Base-by-base conservation (phyloP, 2,888 invertebrate species). In the Platycheirus albimanus region DNA sequence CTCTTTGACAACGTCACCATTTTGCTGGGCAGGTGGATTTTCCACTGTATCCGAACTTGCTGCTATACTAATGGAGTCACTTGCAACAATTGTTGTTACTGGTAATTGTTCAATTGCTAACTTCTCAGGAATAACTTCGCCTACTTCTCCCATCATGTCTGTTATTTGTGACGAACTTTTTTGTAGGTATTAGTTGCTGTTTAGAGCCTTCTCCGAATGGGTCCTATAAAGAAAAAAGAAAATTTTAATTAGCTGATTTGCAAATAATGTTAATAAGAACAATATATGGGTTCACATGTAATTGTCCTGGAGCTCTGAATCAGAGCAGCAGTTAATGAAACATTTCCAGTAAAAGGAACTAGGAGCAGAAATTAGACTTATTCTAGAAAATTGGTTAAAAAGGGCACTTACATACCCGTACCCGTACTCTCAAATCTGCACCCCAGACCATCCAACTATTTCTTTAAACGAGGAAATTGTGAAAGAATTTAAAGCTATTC, bases 1-100 rank as follows among this genome's bases (percentile, higher is more conserved):
- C 1, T 47, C 87, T 84, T 88, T 88, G 7, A 77, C 51, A 15
- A 87, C 70, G 30, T 87, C 87, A 41, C 89, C 89, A 85, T 91
- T 90, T 36, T 67, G 71, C 72, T 87, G 83, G 33, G 87, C 86
- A 70, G 74, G 49, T 28, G 74, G 30, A 33, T 28, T 76, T 58
- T 58, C 43, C 64, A 69, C 47, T 11, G 72, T 64, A 89, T 89
- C 87, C 87, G 64, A 75, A 79, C 79, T 51, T 74, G 51, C 51
- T 78, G 45, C 71, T 41, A 13, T 56, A 51, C 51, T 66, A 76
- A 49, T 64, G 7, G 84, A n/a, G 45, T 41, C 74, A 66, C 36
- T 45, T 24, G 72, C 51, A 13, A 36, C 36, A 88, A 89, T 86
- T 86, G 58, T 45, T 69, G 80, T 67, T 45, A 67, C 49, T 75